Percentiles rank a stretch among this genome's conserved stretches.
Conservation (phyloP, 2,888 invertebrate genomes). For the Galerucella nymphaeae region DNA sequence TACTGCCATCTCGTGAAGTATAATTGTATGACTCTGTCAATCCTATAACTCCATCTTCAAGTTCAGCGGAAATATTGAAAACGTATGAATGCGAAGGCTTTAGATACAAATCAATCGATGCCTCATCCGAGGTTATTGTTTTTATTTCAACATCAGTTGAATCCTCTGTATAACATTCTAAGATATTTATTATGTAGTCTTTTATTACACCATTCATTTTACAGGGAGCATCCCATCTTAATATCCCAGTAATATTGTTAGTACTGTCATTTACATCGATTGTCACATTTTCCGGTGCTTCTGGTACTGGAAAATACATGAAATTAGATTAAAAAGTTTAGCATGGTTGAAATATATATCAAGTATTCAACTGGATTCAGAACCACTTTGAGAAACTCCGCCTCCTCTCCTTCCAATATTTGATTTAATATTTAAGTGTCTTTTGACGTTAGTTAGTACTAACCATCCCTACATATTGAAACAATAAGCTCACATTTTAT, state of each 20-base stretch:
- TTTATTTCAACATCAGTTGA: not conserved
- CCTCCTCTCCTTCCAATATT: too few relatives aligned
- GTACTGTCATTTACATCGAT: not conserved
- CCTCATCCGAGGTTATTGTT: not conserved
- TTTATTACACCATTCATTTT: constrained; percentile 32
- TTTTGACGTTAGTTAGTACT: too few relatives aligned
- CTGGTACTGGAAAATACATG: not conserved
- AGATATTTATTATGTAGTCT: not conserved
- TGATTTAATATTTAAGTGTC: too few relatives aligned
- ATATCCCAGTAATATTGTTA: constrained; percentile 3
- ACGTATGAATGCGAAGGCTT: constrained; percentile 30
- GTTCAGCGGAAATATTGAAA: constrained; percentile 16
- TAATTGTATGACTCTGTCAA: not conserved
- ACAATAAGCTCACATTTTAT: too few relatives aligned
- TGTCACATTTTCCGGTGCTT: not conserved
- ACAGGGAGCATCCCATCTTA: constrained; percentile 37
- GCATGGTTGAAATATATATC: too few relatives aligned
- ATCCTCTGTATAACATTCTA: constrained; percentile 12
- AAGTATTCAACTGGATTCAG: too few relatives aligned
- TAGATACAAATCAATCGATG: not conserved
- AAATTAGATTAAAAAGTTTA: too few relatives aligned
- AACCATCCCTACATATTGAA: too few relatives aligned
- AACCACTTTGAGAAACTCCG: too few relatives aligned
- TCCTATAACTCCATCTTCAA: constrained; percentile 31
- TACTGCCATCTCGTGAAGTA: constrained; percentile 38